phyloP scores from a whole-genome alignment of 2,797 vertebrate genomes.

The Eupleurogrammus muticus region DNA sequence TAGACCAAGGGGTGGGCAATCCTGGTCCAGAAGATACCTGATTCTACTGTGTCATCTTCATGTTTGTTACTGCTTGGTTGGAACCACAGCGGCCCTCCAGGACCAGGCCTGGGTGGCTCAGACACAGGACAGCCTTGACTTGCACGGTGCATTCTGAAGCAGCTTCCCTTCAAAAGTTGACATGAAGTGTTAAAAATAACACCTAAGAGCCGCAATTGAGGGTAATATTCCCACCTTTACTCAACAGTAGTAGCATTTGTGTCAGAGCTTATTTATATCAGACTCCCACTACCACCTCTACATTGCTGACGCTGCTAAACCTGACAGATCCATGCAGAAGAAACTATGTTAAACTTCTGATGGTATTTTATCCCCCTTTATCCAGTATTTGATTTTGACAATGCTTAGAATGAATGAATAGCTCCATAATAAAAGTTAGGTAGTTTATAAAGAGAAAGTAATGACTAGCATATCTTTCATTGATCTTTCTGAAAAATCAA shows the following conservation, averaged over 20 bases:
- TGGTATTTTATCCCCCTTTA: neutral
- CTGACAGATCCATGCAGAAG: neutral
- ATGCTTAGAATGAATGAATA: neutral
- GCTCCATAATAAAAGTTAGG: neutral
- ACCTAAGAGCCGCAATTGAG: slow-evolving; percentile 31
- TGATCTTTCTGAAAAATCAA: too few species aligned
- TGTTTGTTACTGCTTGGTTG: too few species aligned
- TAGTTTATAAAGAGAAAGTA: neutral
- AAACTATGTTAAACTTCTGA: neutral
- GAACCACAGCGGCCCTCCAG: too few species aligned
- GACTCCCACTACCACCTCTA: neutral
- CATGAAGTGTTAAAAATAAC: slow-evolving; percentile 46
- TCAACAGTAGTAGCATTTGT: slow-evolving; percentile 8
- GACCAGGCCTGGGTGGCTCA: neutral
- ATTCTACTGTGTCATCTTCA: too few species aligned
- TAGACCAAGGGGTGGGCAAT: too few species aligned
- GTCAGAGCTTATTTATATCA: slow-evolving; percentile 7
- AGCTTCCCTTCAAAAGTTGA: slow-evolving; percentile 32
- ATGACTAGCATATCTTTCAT: neutral
- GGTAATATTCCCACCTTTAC: slow-evolving; percentile 31
- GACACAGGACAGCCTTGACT: slow-evolving; percentile 13
- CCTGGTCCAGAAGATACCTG: too few species aligned
- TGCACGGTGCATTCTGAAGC: slow-evolving; percentile 19
- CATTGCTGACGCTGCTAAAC: neutral
- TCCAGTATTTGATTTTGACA: neutral